A percentile compares a stretch with the other conserved stretches of the same genome.
Evolutionary conservation across 2,888 invertebrate species (phyloP).

Genomic region (Caenorhabditis wallacei): DNA sequence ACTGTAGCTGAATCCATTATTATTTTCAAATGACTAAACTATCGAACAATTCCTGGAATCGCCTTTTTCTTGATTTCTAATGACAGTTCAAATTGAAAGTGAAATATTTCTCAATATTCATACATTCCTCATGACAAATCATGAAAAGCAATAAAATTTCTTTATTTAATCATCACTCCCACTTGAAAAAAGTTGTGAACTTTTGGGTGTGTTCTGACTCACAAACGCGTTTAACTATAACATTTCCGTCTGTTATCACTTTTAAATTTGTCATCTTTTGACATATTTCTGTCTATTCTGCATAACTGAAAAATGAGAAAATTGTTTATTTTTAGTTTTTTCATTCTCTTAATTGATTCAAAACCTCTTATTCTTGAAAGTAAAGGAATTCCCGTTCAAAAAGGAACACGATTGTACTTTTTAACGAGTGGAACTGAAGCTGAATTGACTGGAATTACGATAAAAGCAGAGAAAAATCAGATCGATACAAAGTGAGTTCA

Average conservation of each 20-base stretch:
- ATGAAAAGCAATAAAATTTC: slow-evolving; percentile 5
- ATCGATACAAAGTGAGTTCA: slow-evolving; percentile 38
- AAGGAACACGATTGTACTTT: slow-evolving; percentile 27
- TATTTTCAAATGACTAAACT: too few species aligned
- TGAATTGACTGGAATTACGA: slow-evolving; percentile 14
- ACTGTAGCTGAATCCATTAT: too few species aligned
- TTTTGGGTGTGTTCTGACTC: slow-evolving; percentile 17
- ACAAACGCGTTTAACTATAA: slow-evolving; percentile 5
- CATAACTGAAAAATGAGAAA: neutral
- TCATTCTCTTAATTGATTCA: neutral
- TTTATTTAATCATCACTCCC: slow-evolving; percentile 1
- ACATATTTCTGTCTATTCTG: neutral
- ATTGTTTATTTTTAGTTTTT: neutral
- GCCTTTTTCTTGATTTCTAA: too few species aligned
- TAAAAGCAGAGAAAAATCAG: slow-evolving; percentile 25
- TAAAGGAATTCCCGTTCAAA: slow-evolving; percentile 9
- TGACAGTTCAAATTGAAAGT: too few species aligned
- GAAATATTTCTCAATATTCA: neutral
- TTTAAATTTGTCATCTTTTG: neutral
- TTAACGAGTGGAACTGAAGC: slow-evolving; percentile 25
- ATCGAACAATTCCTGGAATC: too few species aligned
- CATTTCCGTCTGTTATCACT: slow-evolving; percentile 6
- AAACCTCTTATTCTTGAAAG: slow-evolving; percentile 7
- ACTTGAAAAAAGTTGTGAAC: neutral
- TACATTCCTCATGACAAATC: neutral